These are phyloP conservation scores for Gambusia yucatana DNA, from an alignment of 2,797 vertebrate genomes.

Conservation along the genomic window DNA sequence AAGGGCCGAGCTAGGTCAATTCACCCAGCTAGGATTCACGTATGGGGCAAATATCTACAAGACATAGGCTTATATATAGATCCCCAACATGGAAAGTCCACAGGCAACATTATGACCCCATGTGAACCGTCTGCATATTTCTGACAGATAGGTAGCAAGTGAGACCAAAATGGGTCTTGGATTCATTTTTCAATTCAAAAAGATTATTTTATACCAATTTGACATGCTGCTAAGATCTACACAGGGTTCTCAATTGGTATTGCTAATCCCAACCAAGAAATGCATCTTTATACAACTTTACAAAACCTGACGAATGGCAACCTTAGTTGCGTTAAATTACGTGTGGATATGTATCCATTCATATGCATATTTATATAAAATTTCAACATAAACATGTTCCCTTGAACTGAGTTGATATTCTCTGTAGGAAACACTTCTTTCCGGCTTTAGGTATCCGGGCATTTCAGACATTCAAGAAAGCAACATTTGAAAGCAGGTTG, in stretches of 20 bases:
- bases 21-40: background rate
- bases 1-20: background rate
- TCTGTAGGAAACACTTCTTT: conserved; percentile 11
- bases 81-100: background rate
- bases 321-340: background rate
- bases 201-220: background rate
- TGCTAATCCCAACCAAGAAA: background rate
- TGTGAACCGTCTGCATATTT: background rate
- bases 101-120: background rate
- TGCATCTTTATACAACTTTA: background rate
- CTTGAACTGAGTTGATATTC: background rate
- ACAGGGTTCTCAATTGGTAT: too few relatives aligned
- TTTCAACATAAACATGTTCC: background rate
- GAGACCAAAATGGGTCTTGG: background rate
- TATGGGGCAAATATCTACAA: background rate
- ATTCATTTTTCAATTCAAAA: background rate
- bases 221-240: background rate
- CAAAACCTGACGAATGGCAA: background rate
- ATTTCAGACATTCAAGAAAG: conserved; percentile 13
- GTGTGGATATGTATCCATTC: too few relatives aligned
- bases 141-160: background rate
- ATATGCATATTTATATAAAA: too few relatives aligned
- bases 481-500: conserved; percentile 8
- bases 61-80: background rate
- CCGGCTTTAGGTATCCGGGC: background rate